Percentiles rank a stretch among this genome's conserved stretches.
These are phyloP conservation scores for Nibea coibor DNA, from an alignment of 2,113 vertebrate genomes.

Conservation along the genomic window DNA sequence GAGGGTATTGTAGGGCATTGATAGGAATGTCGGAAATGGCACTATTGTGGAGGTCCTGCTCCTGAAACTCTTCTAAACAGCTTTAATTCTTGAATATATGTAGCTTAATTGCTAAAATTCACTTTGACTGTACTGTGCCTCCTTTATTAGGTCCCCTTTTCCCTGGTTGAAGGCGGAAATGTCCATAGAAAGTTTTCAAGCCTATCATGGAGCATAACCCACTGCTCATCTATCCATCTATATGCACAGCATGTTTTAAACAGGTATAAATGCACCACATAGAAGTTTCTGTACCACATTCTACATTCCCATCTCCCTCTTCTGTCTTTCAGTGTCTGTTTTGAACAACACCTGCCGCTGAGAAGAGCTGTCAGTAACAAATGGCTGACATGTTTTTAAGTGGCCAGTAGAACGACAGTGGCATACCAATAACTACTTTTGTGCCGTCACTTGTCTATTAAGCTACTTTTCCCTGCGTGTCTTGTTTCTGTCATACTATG, in stretches of 20 bases:
- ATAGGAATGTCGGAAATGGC: no score
- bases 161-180: background rate
- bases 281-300: background rate
- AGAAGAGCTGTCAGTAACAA: conserved; percentile 7
- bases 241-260: background rate
- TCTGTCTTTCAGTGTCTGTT: background rate
- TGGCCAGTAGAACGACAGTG: background rate
- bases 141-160: background rate
- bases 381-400: conserved; percentile 17
- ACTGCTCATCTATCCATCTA: background rate
- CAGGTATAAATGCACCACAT: background rate
- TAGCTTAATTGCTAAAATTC: no score
- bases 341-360: conserved; percentile 20
- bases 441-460: background rate
- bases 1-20: no score
- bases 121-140: background rate
- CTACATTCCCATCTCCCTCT: background rate
- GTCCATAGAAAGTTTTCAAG: background rate
- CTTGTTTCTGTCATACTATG: background rate
- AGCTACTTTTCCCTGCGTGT: background rate
- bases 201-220: background rate
- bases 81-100: no score
- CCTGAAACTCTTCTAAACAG: no score
- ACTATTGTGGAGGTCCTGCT: no score
- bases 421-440: conserved; percentile 16